phyloP scores from a whole-genome alignment of 2,888 invertebrate species.

The Protophormia terraenovae region DNA sequence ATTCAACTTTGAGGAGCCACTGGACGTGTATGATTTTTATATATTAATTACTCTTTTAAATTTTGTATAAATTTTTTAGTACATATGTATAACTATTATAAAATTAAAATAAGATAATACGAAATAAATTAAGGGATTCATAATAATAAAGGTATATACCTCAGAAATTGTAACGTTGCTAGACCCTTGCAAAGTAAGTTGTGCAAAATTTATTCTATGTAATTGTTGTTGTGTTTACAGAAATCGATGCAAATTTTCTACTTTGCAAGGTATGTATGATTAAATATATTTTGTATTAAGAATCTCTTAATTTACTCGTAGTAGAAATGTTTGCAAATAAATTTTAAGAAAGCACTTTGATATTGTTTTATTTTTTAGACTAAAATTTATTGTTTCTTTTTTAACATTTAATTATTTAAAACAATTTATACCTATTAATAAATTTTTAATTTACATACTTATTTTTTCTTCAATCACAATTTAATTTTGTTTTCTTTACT shows the following conservation, averaged over 20 bases:
- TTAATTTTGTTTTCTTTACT: constrained; percentile 55
- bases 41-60: constrained; percentile 67
- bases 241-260: too few relatives aligned
- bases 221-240: too few relatives aligned
- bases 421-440: neutral
- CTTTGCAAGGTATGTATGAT: too few relatives aligned
- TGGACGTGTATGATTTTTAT: constrained; percentile 77
- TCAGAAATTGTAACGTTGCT: neutral
- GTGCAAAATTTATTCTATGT: too few relatives aligned
- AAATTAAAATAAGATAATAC: neutral
- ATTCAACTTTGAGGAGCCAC: constrained; percentile 76
- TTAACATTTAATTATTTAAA: neutral
- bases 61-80: constrained; percentile 15
- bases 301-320: neutral
- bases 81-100: constrained; percentile 14
- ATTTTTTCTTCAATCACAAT: constrained; percentile 31
- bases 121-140: neutral
- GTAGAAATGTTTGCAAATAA: neutral
- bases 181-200: too few relatives aligned
- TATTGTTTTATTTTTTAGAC: too few relatives aligned
- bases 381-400: neutral
- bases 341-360: neutral
- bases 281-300: too few relatives aligned
- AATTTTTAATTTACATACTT: constrained; percentile 29
- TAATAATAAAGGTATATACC: too few relatives aligned